Percentiles rank a stretch among this genome's conserved stretches.
Evolutionary conservation across 2,797 vertebrate genomes (phyloP).

Genomic region (Carduelis carduelis): DNA sequence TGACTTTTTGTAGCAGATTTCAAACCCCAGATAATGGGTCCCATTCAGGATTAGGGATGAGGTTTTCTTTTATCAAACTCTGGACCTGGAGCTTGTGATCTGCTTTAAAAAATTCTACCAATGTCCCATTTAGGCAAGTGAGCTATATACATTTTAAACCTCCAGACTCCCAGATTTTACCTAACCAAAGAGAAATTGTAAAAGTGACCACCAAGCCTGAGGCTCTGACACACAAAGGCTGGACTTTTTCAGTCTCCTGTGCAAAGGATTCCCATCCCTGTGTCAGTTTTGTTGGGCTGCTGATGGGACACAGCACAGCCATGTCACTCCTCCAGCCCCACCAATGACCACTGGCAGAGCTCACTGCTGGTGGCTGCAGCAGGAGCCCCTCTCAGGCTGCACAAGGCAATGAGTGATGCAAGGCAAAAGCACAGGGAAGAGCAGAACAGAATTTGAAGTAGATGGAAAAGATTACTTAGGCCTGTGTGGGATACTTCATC

Average conservation of each 20-base stretch:
- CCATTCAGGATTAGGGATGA: background rate
- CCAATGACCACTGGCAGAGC: background rate
- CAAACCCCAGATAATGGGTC: background rate
- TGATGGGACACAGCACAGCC: background rate
- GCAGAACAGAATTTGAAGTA: background rate
- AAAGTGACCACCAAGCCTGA: background rate
- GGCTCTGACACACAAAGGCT: background rate
- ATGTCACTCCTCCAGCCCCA: background rate
- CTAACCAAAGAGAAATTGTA: background rate
- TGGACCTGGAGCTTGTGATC: background rate
- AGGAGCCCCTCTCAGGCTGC: background rate
- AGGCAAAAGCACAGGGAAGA: background rate
- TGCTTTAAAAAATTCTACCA: background rate
- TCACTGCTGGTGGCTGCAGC: background rate
- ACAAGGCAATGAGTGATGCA: background rate
- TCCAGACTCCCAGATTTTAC: background rate
- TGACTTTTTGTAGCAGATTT: background rate
- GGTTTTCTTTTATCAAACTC: background rate
- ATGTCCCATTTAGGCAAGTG: background rate
- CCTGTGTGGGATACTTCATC: background rate
- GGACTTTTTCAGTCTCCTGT: background rate
- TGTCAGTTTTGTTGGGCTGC: fast-evolving
- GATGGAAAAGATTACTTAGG: background rate
- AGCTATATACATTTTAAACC: background rate
- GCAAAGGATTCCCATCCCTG: background rate